phyloP scores from a whole-genome alignment of 2,113 vertebrate species.

The Columba livia region DNA sequence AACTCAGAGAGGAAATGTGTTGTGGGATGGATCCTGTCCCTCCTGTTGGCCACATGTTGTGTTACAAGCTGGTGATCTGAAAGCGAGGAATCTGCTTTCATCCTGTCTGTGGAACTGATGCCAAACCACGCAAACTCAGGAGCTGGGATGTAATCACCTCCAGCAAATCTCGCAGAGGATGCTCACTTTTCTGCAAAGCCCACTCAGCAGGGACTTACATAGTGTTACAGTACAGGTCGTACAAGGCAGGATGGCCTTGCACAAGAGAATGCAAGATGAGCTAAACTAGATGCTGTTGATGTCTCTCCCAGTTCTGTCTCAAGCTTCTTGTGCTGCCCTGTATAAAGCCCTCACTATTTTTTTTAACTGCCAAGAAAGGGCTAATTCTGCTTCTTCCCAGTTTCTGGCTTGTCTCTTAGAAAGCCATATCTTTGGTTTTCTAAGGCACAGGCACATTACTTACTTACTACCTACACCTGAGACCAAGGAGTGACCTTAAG shows the following conservation, averaged over 20 bases:
- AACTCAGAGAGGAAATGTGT: background rate
- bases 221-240: background rate
- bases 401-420: background rate
- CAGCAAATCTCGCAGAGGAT: background rate
- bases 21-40: background rate
- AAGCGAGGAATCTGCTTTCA: background rate
- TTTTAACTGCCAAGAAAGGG: background rate
- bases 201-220: background rate
- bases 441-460: background rate
- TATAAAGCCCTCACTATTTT: background rate
- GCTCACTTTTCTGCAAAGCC: background rate
- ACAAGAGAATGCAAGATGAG: background rate
- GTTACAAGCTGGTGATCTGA: background rate
- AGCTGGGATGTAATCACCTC: background rate
- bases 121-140: background rate
- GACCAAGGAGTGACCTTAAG: background rate
- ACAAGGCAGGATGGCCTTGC: background rate
- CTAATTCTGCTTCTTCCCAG: background rate
- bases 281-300: background rate
- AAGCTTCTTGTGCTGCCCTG: background rate
- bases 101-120: background rate
- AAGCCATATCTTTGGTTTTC: background rate
- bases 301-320: background rate
- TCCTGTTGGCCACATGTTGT: background rate
- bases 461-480: background rate